Conservation (phyloP, 30 jellyfish, hydroid and myxozoan genomes). For the Mastigias papua region DNA sequence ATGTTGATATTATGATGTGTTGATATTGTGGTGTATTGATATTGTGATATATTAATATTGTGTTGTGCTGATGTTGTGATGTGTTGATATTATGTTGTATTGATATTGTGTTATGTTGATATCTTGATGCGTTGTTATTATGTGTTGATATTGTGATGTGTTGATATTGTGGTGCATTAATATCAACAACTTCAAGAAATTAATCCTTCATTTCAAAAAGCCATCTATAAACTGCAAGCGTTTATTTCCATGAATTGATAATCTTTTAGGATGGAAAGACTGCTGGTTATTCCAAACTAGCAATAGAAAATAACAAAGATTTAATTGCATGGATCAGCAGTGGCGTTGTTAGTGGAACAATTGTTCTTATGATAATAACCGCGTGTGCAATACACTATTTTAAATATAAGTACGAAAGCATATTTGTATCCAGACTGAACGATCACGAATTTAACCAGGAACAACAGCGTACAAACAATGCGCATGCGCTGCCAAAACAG, state of each 20-base stretch:
- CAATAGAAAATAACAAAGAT: slow-evolving; percentile 64
- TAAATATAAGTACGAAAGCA: slow-evolving; percentile 67
- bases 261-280: not conserved
- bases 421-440: slow-evolving; percentile 59
- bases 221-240: too few species aligned
- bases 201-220: too few species aligned
- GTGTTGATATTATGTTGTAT: too few species aligned
- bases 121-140: too few species aligned
- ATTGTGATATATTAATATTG: too few species aligned
- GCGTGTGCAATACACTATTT: slow-evolving; percentile 84
- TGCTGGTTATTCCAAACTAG: slow-evolving; percentile 24
- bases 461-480: slow-evolving; percentile 21
- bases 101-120: too few species aligned
- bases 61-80: too few species aligned
- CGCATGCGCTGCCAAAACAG: slow-evolving; percentile 52
- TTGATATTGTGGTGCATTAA: too few species aligned
- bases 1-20: too few species aligned
- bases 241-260: not conserved
- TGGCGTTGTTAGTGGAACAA: slow-evolving; percentile 87
- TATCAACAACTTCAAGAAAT: too few species aligned
- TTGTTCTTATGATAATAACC: slow-evolving; percentile 72
- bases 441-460: slow-evolving; percentile 30
- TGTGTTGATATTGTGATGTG: too few species aligned
- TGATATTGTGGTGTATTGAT: too few species aligned
- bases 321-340: slow-evolving; percentile 86